Conservation (phyloP, 2,888 invertebrate species). For the Dyspetes luteomarginatus region DNA sequence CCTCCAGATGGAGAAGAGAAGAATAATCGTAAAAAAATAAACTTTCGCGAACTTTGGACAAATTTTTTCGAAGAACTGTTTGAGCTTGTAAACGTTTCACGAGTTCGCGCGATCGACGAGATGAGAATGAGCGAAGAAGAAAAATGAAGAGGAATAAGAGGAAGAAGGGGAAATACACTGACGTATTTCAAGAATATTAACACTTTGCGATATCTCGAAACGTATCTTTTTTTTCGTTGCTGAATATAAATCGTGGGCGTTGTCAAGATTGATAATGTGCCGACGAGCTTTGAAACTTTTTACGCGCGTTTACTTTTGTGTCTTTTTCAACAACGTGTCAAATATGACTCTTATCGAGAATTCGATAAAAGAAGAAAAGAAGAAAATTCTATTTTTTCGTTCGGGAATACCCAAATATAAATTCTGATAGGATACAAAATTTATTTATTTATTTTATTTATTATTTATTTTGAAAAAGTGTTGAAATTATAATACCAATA, state of each 20-base stretch:
- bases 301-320: not conserved
- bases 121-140: not conserved
- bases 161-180: not conserved
- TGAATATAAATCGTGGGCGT: slow-evolving; percentile 3
- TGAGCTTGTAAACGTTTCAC: slow-evolving; percentile 10
- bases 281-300: not conserved
- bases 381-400: slow-evolving; percentile 51
- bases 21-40: no score
- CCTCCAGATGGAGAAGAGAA: not conserved
- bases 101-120: slow-evolving; percentile 21
- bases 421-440: no score
- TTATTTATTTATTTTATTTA: no score
- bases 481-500: no score
- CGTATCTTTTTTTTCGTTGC: slow-evolving; percentile 27
- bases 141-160: not conserved
- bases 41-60: not conserved
- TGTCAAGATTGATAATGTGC: not conserved
- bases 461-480: no score
- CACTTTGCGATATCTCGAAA: slow-evolving; percentile 25
- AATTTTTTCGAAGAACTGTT: slow-evolving; percentile 15
- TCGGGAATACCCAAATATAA: no score
- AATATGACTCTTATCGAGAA: no score
- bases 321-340: slow-evolving; percentile 30
- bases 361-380: no score
- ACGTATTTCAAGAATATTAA: slow-evolving; percentile 45